A percentile compares a stretch with the other conserved stretches of the same genome.
Conservation (phyloP, 1,140 invertebrate genomes). For the Heterodera carotae region DNA sequence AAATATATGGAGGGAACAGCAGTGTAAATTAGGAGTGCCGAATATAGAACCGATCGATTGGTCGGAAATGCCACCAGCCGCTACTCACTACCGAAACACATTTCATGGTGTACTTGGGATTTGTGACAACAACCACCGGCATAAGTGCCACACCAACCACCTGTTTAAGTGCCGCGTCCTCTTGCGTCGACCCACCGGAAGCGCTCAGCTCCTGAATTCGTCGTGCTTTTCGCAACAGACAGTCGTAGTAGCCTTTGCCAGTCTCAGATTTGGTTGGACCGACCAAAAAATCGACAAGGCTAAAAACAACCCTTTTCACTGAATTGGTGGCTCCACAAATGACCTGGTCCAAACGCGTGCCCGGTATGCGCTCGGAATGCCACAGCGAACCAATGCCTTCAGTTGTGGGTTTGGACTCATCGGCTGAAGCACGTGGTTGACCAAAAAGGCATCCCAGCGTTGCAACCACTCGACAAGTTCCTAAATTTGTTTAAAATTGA, state of each 20-base stretch:
- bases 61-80: too few species aligned
- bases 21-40: conserved; percentile 7
- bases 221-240: conserved; percentile 52
- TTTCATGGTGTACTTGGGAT: too few species aligned
- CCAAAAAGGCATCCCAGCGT: conserved; percentile 47
- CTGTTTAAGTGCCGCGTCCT: conserved; percentile 63
- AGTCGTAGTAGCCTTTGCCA: conserved; percentile 64
- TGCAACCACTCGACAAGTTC: conserved; percentile 49
- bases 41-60: too few species aligned
- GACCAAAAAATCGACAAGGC: conserved; percentile 54
- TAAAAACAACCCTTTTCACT: conserved; percentile 20
- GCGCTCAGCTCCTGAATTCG: conserved; percentile 33
- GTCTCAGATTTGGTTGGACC: conserved; percentile 49
- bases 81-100: too few species aligned
- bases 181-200: conserved; percentile 14
- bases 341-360: conserved; percentile 61
- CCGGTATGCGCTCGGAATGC: conserved; percentile 66
- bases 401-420: conserved; percentile 49
- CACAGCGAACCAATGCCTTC: conserved; percentile 63
- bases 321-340: background rate
- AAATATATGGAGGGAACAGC: too few species aligned
- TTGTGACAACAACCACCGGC: too few species aligned
- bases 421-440: conserved; percentile 45
- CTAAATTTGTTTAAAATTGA: conserved; percentile 11
- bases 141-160: too few species aligned